Evolutionary conservation across 2,797 vertebrate species (phyloP).

Genomic region (Artibeus lituratus): DNA sequence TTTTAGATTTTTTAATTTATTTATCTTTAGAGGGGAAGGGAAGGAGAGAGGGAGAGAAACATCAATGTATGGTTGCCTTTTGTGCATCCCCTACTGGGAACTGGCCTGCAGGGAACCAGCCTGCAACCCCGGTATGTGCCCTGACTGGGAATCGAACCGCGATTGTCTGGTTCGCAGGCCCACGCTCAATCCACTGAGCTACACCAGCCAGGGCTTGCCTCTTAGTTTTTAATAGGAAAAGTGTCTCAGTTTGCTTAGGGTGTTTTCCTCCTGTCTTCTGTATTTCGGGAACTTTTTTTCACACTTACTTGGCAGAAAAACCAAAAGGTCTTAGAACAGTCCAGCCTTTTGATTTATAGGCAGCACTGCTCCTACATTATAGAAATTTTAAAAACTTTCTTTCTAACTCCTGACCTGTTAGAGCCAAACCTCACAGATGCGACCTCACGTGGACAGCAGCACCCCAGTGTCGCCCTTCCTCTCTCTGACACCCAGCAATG

Average conservation of each 20-base stretch:
- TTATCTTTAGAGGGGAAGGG: too few species aligned
- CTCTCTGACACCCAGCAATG: not conserved
- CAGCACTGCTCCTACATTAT: not conserved
- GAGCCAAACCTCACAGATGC: not conserved
- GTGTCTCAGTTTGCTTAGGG: not conserved
- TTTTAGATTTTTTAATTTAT: too few species aligned
- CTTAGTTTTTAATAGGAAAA: not conserved
- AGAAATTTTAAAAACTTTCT: not conserved
- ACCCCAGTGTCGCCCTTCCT: not conserved
- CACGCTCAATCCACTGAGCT: too few species aligned
- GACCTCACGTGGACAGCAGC: fast-evolving
- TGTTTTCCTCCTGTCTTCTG: not conserved
- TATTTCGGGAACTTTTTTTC: not conserved
- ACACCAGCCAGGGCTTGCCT: too few species aligned
- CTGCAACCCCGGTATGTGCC: too few species aligned
- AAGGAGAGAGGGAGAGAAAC: too few species aligned
- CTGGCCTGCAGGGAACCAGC: too few species aligned
- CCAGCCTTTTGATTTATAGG: not conserved
- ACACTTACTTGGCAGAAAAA: not conserved
- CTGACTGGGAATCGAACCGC: too few species aligned
- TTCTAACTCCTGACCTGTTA: not conserved
- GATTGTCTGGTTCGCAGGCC: too few species aligned
- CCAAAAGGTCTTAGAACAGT: not conserved
- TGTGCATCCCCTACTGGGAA: too few species aligned
- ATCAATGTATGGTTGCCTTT: too few species aligned